phyloP scores from a whole-genome alignment of 2,113 vertebrate genomes.

The Catharus bicknelli region DNA sequence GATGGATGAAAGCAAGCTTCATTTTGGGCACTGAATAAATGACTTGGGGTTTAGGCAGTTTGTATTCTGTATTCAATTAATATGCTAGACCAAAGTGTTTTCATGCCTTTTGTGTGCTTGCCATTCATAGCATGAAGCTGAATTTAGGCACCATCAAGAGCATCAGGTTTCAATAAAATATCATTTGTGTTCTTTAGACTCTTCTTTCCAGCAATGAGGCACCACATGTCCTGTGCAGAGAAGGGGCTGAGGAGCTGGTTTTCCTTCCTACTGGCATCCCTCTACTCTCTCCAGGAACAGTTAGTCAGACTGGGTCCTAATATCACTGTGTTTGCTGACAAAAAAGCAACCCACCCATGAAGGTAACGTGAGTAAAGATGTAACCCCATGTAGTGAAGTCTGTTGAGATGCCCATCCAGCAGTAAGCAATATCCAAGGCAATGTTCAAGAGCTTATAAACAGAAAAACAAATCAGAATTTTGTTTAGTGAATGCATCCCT shows the following conservation, averaged over 20 bases:
- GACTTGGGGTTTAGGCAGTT: constrained; percentile 25
- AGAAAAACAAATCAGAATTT: not conserved
- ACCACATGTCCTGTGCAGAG: not conserved
- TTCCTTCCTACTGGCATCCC: not conserved
- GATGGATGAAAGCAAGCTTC: constrained; percentile 49
- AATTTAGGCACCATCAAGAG: not conserved
- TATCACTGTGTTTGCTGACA: not conserved
- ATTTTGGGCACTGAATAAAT: not conserved
- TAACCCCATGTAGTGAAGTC: not conserved
- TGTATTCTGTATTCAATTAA: constrained; percentile 29
- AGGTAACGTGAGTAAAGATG: not conserved
- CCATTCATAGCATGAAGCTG: constrained; percentile 8
- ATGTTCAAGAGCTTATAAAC: not conserved
- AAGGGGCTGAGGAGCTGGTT: not conserved
- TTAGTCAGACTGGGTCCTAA: not conserved
- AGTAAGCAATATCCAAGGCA: not conserved
- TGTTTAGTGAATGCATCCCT: not conserved
- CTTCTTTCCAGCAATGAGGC: not conserved
- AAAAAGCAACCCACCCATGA: not conserved
- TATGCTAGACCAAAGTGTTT: constrained; percentile 9
- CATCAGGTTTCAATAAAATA: not conserved
- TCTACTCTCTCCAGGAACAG: not conserved
- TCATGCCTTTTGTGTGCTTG: constrained; percentile 11
- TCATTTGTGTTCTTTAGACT: not conserved
- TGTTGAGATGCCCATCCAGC: not conserved